Evolutionary conservation across 1,140 invertebrate species (phyloP).

Genomic region (Chymomyza costata): DNA sequence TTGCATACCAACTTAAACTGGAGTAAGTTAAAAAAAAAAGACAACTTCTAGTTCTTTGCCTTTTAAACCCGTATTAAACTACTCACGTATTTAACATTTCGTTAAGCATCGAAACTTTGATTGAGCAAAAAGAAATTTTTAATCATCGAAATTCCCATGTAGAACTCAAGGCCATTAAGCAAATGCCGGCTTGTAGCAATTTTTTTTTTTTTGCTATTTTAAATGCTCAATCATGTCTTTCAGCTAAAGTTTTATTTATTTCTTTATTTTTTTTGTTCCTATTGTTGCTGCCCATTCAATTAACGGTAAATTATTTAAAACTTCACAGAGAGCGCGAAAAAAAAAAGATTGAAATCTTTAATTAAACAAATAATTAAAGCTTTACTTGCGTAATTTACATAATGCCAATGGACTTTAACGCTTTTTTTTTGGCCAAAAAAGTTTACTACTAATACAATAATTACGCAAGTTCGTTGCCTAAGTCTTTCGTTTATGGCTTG

Average conservation of each 20-base stretch:
- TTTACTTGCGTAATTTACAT: slow-evolving; percentile 51
- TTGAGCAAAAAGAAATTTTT: too few relatives aligned
- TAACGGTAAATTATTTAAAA: slow-evolving; percentile 54
- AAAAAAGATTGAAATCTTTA: slow-evolving; percentile 51
- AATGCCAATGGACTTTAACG: slow-evolving; percentile 57
- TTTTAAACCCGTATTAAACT: too few relatives aligned
- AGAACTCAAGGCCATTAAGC: slow-evolving; percentile 58
- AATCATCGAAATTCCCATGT: too few relatives aligned
- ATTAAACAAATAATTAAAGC: slow-evolving; percentile 56
- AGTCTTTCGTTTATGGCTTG: slow-evolving; percentile 40
- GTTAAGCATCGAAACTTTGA: too few relatives aligned
- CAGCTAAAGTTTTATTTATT: too few relatives aligned
- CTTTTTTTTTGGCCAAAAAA: slow-evolving; percentile 3
- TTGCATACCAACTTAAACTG: too few relatives aligned
- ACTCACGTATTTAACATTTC: too few relatives aligned
- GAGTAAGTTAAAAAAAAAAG: too few relatives aligned
- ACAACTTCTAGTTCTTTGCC: too few relatives aligned
- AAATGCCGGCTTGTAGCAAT: slow-evolving; percentile 9
- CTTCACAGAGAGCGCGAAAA: not conserved
- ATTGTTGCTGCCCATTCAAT: too few relatives aligned
- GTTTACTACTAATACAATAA: slow-evolving; percentile 1
- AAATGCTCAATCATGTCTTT: slow-evolving; percentile 29
- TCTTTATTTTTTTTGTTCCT: too few relatives aligned
- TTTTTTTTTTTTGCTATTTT: slow-evolving; percentile 16
- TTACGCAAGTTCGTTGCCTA: slow-evolving; percentile 60